Base-by-base conservation (phyloP, 2,888 invertebrate genomes). In the Auanema freiburgensis region DNA sequence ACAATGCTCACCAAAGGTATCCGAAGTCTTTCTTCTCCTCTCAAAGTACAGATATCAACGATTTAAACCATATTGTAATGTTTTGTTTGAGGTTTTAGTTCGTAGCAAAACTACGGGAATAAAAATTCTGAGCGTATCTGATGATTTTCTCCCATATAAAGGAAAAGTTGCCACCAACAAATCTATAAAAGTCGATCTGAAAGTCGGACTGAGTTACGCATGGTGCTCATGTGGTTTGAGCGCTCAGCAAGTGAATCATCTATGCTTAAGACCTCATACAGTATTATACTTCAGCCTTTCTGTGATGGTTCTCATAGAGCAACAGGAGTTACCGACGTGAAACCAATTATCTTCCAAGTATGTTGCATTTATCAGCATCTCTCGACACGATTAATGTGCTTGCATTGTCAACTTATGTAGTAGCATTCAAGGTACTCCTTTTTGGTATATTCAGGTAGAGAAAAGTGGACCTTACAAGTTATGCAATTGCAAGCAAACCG, bases 401-500 rank as follows among this genome's bases (percentile, higher is more conserved):
- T n/a, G n/a, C n/a, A n/a, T n/a, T n/a, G n/a, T n/a, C n/a, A n/a
- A 46, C 46, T 21, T 3, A n/a, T 53, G 24, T 14, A 46, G 10
- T 10, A 3, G 10, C 46, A 18, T 46, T 46, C 16, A 5, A 46
- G 4, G 46, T 46, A 46, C 16, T 46, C 21, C 10, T 18, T 46
- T 6, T n/a, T n/a, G n/a, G n/a, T n/a, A n/a, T n/a, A n/a, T 55
- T 83, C 86, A 87, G 73, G 93, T 95, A 1, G 89, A 89, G 56
- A 90, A 93, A 86, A 90, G 90, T 0, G 92, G 92, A 78, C 91
- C 92, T 18, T 77, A 76, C 84, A 94, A 93, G 91, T 86, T 98
- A n/a, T 98, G 98, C 84, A 93, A 93, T 84, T 98, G 98, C 84
- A 98, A 98, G 85, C 95, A 95, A 83, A 93, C 95, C 0, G 88